Conservation (phyloP, 1,140 invertebrate genomes). For the Vollenhovia emeryi region DNA sequence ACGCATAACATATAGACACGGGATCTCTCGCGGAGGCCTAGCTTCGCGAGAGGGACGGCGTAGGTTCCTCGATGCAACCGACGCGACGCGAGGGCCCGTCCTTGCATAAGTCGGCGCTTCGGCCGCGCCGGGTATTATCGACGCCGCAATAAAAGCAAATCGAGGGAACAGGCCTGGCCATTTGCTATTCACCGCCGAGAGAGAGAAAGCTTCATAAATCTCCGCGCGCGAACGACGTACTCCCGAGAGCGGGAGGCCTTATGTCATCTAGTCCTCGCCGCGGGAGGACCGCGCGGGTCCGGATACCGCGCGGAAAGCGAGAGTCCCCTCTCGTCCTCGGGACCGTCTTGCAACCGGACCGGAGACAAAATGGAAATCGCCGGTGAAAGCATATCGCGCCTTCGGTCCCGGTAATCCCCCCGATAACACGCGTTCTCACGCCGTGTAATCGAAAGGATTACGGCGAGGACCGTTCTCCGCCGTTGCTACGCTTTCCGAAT, state of each 20-base stretch:
- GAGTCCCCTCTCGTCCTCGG: conserved; percentile 65
- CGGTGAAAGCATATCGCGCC: conserved; percentile 52
- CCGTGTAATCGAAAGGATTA: conserved; percentile 36
- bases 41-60: conserved; percentile 17
- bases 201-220: conserved; percentile 82
- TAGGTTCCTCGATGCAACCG: conserved; percentile 1
- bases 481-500: background rate
- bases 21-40: background rate
- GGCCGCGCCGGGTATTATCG: conserved; percentile 44
- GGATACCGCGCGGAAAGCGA: conserved; percentile 73
- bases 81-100: conserved; percentile 46
- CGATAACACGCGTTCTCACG: conserved; percentile 38
- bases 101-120: conserved; percentile 55
- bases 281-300: conserved; percentile 48
- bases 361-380: conserved; percentile 53
- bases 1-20: background rate
- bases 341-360: background rate
- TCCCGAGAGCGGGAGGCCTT: conserved; percentile 63
- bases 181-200: conserved; percentile 69
- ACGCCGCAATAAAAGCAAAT: conserved; percentile 64
- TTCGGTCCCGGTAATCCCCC: conserved; percentile 30
- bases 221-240: conserved; percentile 59
- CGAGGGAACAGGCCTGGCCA: conserved; percentile 28
- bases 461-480: background rate
- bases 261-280: conserved; percentile 72